Evolutionary conservation across 2,113 vertebrate species (phyloP).

Genomic region (Gorsachius goisagi): DNA sequence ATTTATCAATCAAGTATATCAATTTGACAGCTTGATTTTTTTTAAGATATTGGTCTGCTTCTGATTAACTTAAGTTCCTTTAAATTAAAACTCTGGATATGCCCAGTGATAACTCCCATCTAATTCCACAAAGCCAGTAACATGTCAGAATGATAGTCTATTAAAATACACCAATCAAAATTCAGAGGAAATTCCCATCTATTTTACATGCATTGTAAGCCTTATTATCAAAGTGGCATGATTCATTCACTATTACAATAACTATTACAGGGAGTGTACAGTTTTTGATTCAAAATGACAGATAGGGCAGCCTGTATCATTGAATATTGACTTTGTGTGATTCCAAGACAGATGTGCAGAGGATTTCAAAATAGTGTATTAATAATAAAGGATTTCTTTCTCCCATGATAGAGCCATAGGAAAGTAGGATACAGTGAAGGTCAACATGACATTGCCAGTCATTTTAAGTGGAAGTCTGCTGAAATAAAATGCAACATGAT

Average conservation of each 20-base stretch:
- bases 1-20: not conserved
- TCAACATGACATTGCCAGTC: not conserved
- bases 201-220: not conserved
- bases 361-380: conserved; percentile 1
- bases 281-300: conserved; percentile 19
- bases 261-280: not conserved
- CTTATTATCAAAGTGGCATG: not conserved
- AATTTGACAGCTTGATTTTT: not conserved
- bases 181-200: not conserved
- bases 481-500: not conserved
- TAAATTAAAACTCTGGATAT: not conserved
- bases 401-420: not conserved
- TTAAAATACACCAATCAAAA: not conserved
- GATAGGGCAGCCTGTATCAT: not conserved
- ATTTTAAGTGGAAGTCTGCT: not conserved
- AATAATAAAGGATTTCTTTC: conserved; percentile 34
- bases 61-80: not conserved
- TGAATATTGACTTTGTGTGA: conserved; percentile 45
- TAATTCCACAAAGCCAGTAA: not conserved
- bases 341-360: not conserved
- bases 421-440: conserved; percentile 1
- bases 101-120: not conserved
- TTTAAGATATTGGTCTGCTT: not conserved
- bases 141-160: not conserved
- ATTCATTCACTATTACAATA: conserved; percentile 23